phyloP scores from a whole-genome alignment of 1,140 invertebrate species.

The Stegodyphus mimosarum region DNA sequence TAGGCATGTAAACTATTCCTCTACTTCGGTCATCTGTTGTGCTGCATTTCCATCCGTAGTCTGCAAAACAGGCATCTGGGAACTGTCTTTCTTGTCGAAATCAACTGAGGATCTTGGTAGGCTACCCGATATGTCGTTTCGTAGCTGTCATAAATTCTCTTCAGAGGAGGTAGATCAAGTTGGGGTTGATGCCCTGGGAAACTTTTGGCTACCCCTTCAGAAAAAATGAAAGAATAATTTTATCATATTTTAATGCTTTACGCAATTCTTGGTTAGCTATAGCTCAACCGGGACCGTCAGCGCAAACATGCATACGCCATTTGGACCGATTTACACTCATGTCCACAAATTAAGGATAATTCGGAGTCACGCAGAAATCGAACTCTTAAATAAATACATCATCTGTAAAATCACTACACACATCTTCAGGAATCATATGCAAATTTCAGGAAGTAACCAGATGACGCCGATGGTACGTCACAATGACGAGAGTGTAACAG shows the following conservation, averaged over 20 bases:
- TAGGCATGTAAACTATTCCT: background rate
- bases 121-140: conserved; percentile 22
- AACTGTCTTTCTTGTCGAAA: background rate
- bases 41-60: background rate
- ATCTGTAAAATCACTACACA: too few relatives aligned
- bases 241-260: background rate
- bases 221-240: background rate
- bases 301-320: background rate
- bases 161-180: conserved; percentile 9
- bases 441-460: too few relatives aligned
- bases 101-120: conserved; percentile 5
- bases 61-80: background rate
- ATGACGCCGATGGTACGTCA: too few relatives aligned
- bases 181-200: conserved; percentile 42
- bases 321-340: background rate
- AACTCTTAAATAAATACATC: too few relatives aligned
- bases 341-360: too few relatives aligned
- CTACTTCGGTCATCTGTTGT: background rate
- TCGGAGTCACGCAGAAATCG: too few relatives aligned
- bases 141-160: conserved; percentile 24
- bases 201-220: conserved; percentile 1
- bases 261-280: background rate
- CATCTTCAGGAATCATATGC: too few relatives aligned
- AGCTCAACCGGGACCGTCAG: background rate
- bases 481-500: too few relatives aligned